Evolutionary conservation across 2,113 vertebrate species (phyloP), one percentile per base, ranked within the genome.

Genomic region (Gracilinanus agilis): DNA sequence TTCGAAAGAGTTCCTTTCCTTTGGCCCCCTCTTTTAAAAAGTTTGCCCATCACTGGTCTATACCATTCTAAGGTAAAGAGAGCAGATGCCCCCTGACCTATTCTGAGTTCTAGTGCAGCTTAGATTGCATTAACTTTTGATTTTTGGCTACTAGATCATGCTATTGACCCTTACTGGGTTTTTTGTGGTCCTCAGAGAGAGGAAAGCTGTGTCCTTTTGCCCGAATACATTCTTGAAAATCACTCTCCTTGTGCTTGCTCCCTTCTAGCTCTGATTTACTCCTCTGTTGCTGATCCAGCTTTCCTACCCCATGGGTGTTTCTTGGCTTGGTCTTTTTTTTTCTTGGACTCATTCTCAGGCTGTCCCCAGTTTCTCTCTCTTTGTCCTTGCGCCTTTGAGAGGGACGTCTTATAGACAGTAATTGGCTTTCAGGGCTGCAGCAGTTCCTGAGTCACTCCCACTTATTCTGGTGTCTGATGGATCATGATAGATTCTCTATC

Each of bases 391-490:
- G 23, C 55, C 55, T 29, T 29, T 67, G 34, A 19, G 91, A 96
- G 97, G 97, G 96, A 89, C 97, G 96, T 97, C 97, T 97, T 98
- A 97, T 90, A 96, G 92, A 88, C 93, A 29, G 90, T 97, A 96
- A 96, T 93, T 97, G 96, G 95, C 93, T 97, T 97, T 98, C 95
- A 61, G 88, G 89, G 93, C 89, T 75, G 90, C 0, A n/a, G 93
- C 91, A 94, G 95, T 92, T 96, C 54, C 96, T 97, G 95, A 93
- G 53, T 96, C 96, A 96, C 55, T 96, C 91, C 90, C 93, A 16
- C 90, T 96, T 27, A 0, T 94, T 93, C 91, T 97, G 96, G 96
- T 29, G 56, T 96, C 94, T 92, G 83, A 27, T 53, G 24, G 0
- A 0, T 93, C 91, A 44, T 90, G 1, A 49, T 90, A 94, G 95